Base-by-base conservation (phyloP, 37 sponge, comb jelly and placozoan species). In the Agelas oroides region DNA sequence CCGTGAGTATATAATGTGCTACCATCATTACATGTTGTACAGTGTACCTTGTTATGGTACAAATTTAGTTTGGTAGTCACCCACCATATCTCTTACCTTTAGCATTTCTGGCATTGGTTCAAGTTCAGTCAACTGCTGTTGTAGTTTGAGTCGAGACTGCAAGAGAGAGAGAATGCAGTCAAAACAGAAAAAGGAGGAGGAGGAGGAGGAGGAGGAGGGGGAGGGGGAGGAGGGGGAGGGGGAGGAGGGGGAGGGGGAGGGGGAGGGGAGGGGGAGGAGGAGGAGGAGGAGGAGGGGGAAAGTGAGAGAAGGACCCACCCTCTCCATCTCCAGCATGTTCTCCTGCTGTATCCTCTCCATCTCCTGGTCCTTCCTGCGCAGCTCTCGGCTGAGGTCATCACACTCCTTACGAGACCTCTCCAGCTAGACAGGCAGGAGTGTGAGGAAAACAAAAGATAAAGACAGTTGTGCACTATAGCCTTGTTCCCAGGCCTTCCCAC, bases 261-360 rank as follows among this genome's bases (percentile, higher is more conserved):
- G n/a, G n/a, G n/a, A n/a, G n/a, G n/a, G n/a, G n/a, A n/a, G n/a
- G n/a, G 46, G 3, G 6, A 3, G 3, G 46, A 46, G 3, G 46
- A 46, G 8, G 46, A 46, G 8, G 6, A 46, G 46, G 46, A 46
- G 46, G 46, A 46, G 46, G 8, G 46, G 8, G 46, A 8, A 3
- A 46, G 46, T 8, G 3, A 8, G 46, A 12, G 46, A 46, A 46
- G 46, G 46, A 39, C 73, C 53, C 54, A 91, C 95, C 85, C 36
- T 94, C 72, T 94, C 95, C 31, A 71, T 59, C 46, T 90, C 92
- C 5, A 90, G 20, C 34, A 58, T 20, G n/a, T 72, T 60, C 34
- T 90, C 91, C 54, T 94, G 95, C 14, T 84, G 65, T 17, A 57
- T 56, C 60, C 72, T 39, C 39, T 94, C 91, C 55, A 84, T 53